Evolutionary conservation across 2,797 vertebrate genomes (phyloP), one percentile per base, ranked within the genome.

Genomic region (Phrynocephalus guinanensis): DNA sequence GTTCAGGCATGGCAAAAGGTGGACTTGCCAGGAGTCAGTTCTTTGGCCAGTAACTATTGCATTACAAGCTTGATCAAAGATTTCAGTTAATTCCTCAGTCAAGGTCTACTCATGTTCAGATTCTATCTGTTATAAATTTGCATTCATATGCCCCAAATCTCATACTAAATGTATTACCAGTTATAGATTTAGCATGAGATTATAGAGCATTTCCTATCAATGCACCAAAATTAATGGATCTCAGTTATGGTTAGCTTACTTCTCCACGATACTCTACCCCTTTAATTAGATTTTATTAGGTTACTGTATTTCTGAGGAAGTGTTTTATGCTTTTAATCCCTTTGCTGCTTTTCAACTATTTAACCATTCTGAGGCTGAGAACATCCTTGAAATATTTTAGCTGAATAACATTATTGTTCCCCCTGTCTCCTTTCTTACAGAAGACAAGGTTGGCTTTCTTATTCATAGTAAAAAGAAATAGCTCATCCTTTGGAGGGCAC

Each of bases 401-500:
- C 38, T 77, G 11, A 0, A 44, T 79, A 88, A 28, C 24, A 50
- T 85, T 38, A 0, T 6, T 1, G 90, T 90, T 10, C 33, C 0
- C 72, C 87, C 28, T 24, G 83, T 77, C 76, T 80, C 77, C 82
- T 87, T 92, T 3, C 26, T 90, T 72, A 89, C 60, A 4, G 77
- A n/a, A 79, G 5, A 5, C 22, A 86, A 88, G 88, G 70, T 85
- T 81, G 38, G 0, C 0, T 63, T 63, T 72, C 1, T 52, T 11
- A 81, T 63, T 63, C 67, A 73, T n/a, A 22, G 8, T 0, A 79
- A 89, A 84, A 87, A 82, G 60, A 79, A 81, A 86, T 7, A 44
- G 66, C 33, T 60, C 11, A 88, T 15, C 13, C 26, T 90, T 88
- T 89, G 68, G 89, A 88, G 6, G 7, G 13, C 77, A 83, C 0